Conservation (phyloP, 2,888 invertebrate genomes). For the Philhelius pedissequus region DNA sequence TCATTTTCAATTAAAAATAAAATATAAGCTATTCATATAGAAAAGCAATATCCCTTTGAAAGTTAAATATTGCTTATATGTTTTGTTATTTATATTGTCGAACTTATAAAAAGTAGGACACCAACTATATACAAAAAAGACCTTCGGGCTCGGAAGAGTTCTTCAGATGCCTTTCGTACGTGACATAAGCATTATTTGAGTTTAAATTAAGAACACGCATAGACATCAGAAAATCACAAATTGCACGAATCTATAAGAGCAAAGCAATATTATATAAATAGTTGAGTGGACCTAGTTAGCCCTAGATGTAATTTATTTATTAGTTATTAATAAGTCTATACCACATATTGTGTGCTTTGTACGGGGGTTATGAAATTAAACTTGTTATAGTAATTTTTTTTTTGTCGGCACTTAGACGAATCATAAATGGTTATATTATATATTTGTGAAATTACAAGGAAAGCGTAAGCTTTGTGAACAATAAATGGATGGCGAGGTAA, state of each 20-base stretch:
- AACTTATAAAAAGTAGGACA: slow-evolving; percentile 34
- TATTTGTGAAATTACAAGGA: too few relatives aligned
- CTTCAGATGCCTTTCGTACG: slow-evolving; percentile 29
- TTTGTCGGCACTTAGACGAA: too few relatives aligned
- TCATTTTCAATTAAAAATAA: not conserved
- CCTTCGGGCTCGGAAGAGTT: slow-evolving; percentile 6
- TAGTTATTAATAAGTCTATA: too few relatives aligned
- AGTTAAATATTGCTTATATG: not conserved
- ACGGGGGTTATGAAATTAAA: too few relatives aligned
- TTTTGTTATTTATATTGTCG: not conserved
- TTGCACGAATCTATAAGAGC: not conserved
- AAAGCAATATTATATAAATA: not conserved
- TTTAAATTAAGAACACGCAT: slow-evolving; percentile 21
- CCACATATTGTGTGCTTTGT: too few relatives aligned
- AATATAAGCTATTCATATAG: not conserved
- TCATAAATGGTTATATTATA: too few relatives aligned
- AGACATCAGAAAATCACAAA: not conserved
- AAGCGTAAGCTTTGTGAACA: too few relatives aligned
- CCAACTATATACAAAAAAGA: not conserved
- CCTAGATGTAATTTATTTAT: too few relatives aligned
- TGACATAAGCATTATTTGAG: slow-evolving; percentile 14
- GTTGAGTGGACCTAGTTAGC: too few relatives aligned
- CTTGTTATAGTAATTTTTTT: too few relatives aligned
- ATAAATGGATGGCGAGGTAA: too few relatives aligned
- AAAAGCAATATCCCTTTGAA: not conserved